Base-by-base conservation (phyloP, 2,797 vertebrate genomes). In the Percopsis omiscomaycus region DNA sequence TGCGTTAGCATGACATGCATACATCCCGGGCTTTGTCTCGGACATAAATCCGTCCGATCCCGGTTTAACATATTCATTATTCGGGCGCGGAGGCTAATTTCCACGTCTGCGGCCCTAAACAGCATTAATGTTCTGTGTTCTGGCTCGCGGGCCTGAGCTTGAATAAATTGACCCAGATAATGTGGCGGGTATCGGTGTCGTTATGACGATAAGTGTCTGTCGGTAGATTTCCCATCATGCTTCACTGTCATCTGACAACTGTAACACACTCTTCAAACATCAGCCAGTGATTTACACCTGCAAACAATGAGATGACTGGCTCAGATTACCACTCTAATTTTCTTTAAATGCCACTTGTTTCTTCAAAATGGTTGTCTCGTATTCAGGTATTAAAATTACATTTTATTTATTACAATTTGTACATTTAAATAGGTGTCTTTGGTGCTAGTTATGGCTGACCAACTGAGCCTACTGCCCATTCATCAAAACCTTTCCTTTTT, bases 111-210 rank as follows among this genome's bases (percentile, higher is more conserved):
- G 77, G 74, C 66, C 72, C 71, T 73, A 61, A 75, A 72, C 62
- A 70, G 81, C 52, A 64, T 55, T 82, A 73, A 83, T 77, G 82
- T 59, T 86, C 65, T 68, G 56, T 70, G 74, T 56, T 71, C 69
- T 77, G 82, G 77, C 80, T 79, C 70, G 15, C 6, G 76, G 69
- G 74, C 85, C 82, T 90, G 89, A 91, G 87, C 70, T 78, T 87
- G 89, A 91, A 91, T 91, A 91, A 81, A 88, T 91, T 89, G 73
- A 69, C 60, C 45, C 27, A 22, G 53, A 49, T 62, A 53, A 69
- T 44, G 59, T 75, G 73, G 71, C 66, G 46, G 64, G 61, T 64
- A 66, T 42, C 10, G 29, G 30, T 72, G 81, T 86, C 64, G 51
- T 78, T 81, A 88, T 82, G 83, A 84, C 81, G 77, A 78, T n/a